These are phyloP conservation scores for Fratercula arctica DNA, from an alignment of 2,797 vertebrate species.

Conservation along the genomic window DNA sequence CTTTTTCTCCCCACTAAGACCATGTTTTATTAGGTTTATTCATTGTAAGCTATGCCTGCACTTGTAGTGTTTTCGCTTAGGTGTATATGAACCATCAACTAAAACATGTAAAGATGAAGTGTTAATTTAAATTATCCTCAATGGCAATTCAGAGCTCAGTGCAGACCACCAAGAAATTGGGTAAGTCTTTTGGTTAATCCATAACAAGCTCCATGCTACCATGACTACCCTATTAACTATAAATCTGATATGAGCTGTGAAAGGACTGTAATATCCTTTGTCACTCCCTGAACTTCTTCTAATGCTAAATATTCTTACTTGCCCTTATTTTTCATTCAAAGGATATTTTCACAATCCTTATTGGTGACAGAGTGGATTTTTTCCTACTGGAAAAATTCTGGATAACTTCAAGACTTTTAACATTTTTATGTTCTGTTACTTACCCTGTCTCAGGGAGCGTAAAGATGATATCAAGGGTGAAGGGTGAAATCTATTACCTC, in stretches of 20 bases:
- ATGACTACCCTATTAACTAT: background rate
- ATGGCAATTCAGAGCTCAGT: background rate
- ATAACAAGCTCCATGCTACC: background rate
- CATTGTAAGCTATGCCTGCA: background rate
- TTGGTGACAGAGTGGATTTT: background rate
- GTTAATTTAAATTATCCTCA: background rate
- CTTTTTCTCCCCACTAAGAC: background rate
- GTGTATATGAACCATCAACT: background rate
- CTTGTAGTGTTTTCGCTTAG: background rate
- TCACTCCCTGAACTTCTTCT: background rate
- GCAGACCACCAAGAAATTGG: background rate
- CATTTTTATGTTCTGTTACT: background rate
- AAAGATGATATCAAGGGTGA: background rate
- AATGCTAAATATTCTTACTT: background rate
- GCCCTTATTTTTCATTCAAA: background rate
- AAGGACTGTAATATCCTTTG: background rate
- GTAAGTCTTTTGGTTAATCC: background rate
- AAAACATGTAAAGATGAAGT: background rate
- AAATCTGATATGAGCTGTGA: background rate
- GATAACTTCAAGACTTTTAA: background rate
- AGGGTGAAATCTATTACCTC: background rate
- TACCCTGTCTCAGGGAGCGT: background rate
- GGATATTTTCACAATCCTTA: background rate
- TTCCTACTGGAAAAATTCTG: background rate
- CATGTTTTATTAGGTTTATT: background rate